These are phyloP conservation scores for Holothuria glaberrima DNA, from an alignment of 35 echinoderm and acorn worm species.

Conservation along the genomic window DNA sequence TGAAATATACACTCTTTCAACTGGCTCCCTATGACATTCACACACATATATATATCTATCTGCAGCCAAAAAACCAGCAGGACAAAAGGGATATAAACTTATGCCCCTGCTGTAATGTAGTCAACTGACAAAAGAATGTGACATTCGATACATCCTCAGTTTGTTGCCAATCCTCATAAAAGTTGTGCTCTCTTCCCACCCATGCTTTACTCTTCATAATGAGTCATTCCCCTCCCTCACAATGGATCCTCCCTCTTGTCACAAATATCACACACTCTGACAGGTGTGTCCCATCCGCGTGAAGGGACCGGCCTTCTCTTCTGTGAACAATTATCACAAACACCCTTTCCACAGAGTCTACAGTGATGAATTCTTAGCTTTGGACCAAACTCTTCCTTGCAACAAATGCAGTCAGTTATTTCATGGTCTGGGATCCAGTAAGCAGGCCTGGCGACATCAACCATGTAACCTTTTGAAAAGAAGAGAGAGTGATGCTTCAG, in stretches of 20 bases:
- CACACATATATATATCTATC: no score
- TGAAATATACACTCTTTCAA: no score
- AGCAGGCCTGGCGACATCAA: slow-evolving; percentile 91
- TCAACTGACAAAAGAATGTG: no score
- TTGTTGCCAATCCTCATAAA: no score
- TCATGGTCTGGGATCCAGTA: slow-evolving; percentile 97
- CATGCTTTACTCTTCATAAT: no score
- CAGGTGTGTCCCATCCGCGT: slow-evolving; percentile 91
- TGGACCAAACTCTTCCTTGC: slow-evolving; percentile 75
- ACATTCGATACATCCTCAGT: no score
- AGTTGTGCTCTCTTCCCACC: no score
- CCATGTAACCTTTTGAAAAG: slow-evolving; percentile 70
- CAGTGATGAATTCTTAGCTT: slow-evolving; percentile 96
- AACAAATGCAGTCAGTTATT: slow-evolving; percentile 80
- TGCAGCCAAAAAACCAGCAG: no score
- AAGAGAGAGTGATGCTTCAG: background rate
- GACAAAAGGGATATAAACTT: no score
- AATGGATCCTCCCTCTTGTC: slow-evolving; percentile 78
- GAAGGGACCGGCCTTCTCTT: slow-evolving; percentile 81
- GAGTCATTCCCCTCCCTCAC: background rate
- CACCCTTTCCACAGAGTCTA: slow-evolving; percentile 87
- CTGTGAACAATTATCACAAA: slow-evolving; percentile 82
- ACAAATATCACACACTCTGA: slow-evolving; percentile 84
- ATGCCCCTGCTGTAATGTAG: no score
- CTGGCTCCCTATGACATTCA: no score